Conservation (phyloP, 2,797 vertebrate genomes). For the Cirrhinus molitorella region DNA sequence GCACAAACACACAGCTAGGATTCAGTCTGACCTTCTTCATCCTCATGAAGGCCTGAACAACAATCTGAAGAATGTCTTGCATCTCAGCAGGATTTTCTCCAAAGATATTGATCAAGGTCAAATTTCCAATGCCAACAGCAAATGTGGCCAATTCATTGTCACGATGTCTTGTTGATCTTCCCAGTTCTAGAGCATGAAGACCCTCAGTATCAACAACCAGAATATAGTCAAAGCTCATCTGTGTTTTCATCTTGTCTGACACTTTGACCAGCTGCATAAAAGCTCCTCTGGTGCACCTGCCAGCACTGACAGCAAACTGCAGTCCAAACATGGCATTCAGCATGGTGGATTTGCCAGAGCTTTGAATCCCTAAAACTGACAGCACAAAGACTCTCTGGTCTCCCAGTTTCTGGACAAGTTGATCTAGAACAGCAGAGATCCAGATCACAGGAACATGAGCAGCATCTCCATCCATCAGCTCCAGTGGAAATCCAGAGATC, state of each 20-base stretch:
- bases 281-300: neutral
- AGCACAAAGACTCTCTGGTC: conserved; percentile 75
- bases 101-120: neutral
- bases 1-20: neutral
- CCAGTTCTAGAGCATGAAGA: neutral
- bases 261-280: neutral
- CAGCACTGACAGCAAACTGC: neutral
- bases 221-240: neutral
- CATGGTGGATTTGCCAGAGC: neutral
- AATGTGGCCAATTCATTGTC: neutral
- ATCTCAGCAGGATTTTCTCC: neutral
- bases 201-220: neutral
- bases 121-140: neutral
- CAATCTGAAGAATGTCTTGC: neutral
- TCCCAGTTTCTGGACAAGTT: neutral
- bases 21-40: neutral
- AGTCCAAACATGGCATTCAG: neutral
- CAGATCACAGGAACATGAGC: conserved; percentile 25
- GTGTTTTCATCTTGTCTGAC: neutral
- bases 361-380: conserved; percentile 57
- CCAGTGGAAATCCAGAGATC: neutral
- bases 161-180: neutral
- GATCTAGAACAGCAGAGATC: neutral
- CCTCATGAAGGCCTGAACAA: neutral
- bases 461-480: conserved; percentile 3